Evolutionary conservation across 2,888 invertebrate species (phyloP).

Genomic region (Pheosia gnoma): DNA sequence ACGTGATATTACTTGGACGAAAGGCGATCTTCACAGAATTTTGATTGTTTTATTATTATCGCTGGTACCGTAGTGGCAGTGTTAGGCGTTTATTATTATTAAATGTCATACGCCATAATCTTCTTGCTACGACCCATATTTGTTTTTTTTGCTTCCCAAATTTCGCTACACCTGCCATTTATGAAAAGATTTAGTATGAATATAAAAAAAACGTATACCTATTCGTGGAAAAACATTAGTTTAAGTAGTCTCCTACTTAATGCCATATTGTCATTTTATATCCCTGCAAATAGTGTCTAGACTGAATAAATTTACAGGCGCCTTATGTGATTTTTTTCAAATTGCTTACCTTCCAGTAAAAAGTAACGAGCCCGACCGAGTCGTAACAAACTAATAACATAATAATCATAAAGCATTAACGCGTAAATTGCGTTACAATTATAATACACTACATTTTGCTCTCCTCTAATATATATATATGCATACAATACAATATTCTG

Average conservation of each 20-base stretch:
- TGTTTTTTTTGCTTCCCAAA: too few relatives aligned
- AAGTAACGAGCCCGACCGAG: conserved; percentile 5
- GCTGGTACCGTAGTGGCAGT: conserved; percentile 1
- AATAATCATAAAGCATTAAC: background rate
- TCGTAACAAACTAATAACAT: background rate
- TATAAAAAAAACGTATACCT: too few relatives aligned
- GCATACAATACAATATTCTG: too few relatives aligned
- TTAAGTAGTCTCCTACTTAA: too few relatives aligned
- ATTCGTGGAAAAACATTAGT: too few relatives aligned
- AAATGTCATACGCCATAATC: too few relatives aligned
- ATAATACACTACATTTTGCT: too few relatives aligned
- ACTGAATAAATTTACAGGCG: conserved; percentile 24
- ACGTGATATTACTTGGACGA: conserved; percentile 77
- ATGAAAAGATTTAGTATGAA: too few relatives aligned
- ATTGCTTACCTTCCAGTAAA: conserved; percentile 11
- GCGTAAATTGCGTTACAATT: too few relatives aligned
- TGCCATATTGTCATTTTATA: background rate
- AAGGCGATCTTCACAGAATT: conserved; percentile 66
- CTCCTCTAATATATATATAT: too few relatives aligned
- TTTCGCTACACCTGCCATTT: too few relatives aligned
- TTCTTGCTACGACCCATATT: too few relatives aligned
- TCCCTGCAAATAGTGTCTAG: conserved; percentile 29
- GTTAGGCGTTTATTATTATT: background rate
- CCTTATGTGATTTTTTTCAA: conserved; percentile 2
- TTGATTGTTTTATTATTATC: conserved; percentile 69